Evolutionary conservation across 2,888 invertebrate genomes (phyloP).

Genomic region (Chymomyza fuscimana): DNA sequence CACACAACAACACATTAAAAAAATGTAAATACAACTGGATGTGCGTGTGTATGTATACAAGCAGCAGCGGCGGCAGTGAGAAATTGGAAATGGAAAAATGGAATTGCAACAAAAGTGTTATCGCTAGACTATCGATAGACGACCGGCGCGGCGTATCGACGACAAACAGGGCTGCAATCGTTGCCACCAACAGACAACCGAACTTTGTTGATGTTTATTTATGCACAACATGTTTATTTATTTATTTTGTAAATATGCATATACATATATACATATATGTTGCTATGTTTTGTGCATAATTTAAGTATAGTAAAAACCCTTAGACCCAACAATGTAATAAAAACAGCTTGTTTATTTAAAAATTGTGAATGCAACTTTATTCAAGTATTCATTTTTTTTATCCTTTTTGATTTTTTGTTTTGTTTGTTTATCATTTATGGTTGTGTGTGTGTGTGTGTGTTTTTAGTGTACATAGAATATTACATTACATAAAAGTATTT

Average conservation of each 20-base stretch:
- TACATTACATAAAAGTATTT: conserved; percentile 67
- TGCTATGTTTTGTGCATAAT: no score
- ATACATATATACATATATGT: no score
- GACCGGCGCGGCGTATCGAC: no score
- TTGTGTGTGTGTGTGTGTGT: conserved; percentile 42
- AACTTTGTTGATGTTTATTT: neutral
- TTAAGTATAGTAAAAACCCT: no score
- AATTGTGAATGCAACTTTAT: conserved; percentile 79
- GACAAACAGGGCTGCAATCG: neutral
- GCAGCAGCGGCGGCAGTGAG: conserved; percentile 15
- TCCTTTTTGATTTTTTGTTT: conserved; percentile 37
- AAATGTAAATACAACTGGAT: conserved; percentile 76
- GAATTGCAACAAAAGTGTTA: neutral
- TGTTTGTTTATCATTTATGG: conserved; percentile 38
- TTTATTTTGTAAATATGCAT: no score
- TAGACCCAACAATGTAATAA: neutral
- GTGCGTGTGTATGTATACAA: conserved; percentile 59
- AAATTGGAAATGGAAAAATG: conserved; percentile 2
- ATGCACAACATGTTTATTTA: neutral
- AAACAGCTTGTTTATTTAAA: conserved; percentile 52
- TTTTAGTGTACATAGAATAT: conserved; percentile 69
- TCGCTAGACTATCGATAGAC: neutral
- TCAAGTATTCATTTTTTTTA: conserved; percentile 69
- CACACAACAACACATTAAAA: conserved; percentile 66
- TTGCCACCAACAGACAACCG: neutral